Evolutionary conservation across 2,797 vertebrate species (phyloP).

Genomic region (Melanotaenia nigrans): DNA sequence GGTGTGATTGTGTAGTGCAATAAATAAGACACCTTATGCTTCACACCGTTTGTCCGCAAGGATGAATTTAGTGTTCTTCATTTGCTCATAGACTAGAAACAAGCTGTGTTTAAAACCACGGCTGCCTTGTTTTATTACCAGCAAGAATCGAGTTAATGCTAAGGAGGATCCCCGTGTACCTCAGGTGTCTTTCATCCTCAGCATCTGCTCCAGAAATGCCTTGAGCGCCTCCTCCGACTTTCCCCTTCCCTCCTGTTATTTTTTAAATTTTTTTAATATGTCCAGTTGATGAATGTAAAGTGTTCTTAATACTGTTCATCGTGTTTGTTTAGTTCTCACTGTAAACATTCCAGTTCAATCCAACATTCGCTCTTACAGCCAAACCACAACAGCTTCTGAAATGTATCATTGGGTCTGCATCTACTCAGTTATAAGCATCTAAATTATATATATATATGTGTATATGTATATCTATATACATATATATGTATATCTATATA

Average conservation of each 20-base stretch:
- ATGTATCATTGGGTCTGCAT: conserved; percentile 62
- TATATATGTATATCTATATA: no score
- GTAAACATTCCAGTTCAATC: conserved; percentile 77
- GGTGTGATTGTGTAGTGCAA: conserved; percentile 74
- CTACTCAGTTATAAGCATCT: conserved; percentile 73
- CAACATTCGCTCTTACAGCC: conserved; percentile 36
- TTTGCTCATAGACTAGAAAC: conserved; percentile 32
- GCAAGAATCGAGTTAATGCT: conserved; percentile 44
- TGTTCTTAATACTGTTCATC: conserved; percentile 83
- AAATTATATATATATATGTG: conserved; percentile 76
- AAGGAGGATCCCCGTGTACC: conserved; percentile 32
- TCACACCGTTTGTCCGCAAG: conserved; percentile 47
- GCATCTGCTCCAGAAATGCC: conserved; percentile 21
- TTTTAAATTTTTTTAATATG: conserved; percentile 44
- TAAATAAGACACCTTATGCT: conserved; percentile 62
- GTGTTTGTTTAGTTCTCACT: conserved; percentile 79
- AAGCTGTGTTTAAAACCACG: conserved; percentile 26
- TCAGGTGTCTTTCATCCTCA: conserved; percentile 48
- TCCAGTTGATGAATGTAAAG: conserved; percentile 73
- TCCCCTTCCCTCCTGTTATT: neutral
- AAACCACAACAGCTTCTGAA: conserved; percentile 65
- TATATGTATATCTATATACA: no score
- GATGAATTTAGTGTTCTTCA: conserved; percentile 31
- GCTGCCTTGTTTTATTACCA: conserved; percentile 15
- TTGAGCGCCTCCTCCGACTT: conserved; percentile 4